phyloP scores from a whole-genome alignment of 2,888 invertebrate genomes.

The Lepeophtheirus nordmannii region DNA sequence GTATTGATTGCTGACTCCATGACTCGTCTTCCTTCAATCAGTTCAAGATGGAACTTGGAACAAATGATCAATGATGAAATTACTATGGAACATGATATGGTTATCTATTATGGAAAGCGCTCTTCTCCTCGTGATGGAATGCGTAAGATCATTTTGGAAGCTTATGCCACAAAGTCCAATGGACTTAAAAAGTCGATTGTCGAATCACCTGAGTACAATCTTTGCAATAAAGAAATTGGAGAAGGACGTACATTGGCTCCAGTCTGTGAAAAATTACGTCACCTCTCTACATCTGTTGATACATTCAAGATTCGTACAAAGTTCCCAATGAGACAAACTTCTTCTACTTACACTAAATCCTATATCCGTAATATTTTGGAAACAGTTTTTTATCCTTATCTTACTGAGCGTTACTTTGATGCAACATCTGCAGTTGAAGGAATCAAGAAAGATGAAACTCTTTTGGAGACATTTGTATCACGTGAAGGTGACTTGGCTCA shows the following conservation, averaged over 20 bases:
- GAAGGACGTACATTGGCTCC: not conserved
- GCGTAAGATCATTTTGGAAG: not conserved
- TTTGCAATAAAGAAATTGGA: constrained; percentile 9
- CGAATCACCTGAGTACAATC: constrained; percentile 17
- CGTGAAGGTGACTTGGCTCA: not conserved
- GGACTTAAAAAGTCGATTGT: constrained; percentile 2
- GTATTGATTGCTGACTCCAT: not conserved
- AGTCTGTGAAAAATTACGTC: constrained; percentile 13
- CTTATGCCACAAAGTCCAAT: constrained; percentile 11
- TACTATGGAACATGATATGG: not conserved
- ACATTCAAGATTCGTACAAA: not conserved
- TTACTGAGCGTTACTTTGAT: not conserved
- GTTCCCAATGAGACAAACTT: not conserved
- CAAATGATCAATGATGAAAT: constrained; percentile 9
- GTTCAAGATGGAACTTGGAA: constrained; percentile 16
- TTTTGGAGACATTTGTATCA: not conserved
- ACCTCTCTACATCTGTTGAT: constrained; percentile 20
- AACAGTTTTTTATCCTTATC: not conserved
- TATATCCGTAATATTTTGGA: not conserved
- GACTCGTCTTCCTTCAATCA: constrained; percentile 10
- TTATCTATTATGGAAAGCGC: constrained; percentile 8
- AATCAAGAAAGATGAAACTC: not conserved
- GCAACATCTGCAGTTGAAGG: constrained; percentile 1
- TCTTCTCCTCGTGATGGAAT: not conserved
- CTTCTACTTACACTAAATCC: not conserved